These are phyloP conservation scores for Karalla daura DNA, from an alignment of 2,797 vertebrate genomes.

Conservation along the genomic window DNA sequence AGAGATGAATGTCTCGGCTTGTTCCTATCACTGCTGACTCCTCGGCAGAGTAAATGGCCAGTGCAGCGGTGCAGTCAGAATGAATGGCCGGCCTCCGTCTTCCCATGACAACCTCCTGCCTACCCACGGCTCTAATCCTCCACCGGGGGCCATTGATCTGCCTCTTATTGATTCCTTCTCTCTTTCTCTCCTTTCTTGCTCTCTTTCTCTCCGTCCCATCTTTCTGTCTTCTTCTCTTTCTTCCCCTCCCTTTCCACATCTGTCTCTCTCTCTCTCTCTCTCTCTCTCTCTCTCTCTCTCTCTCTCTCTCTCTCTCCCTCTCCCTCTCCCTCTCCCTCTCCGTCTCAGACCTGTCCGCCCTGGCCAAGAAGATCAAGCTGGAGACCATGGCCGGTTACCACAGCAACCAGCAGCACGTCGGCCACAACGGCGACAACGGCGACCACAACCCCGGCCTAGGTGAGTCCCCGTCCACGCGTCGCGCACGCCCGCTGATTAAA, in stretches of 20 bases:
- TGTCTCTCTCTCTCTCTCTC: conserved; percentile 66
- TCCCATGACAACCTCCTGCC: conserved; percentile 79
- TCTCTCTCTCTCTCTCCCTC: conserved; percentile 49
- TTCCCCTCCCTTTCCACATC: conserved; percentile 57
- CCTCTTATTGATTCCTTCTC: conserved; percentile 74
- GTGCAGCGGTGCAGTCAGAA: conserved; percentile 77
- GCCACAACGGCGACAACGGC: conserved; percentile 93
- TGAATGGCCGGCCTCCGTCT: conserved; percentile 79
- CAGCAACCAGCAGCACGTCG: conserved; percentile 91
- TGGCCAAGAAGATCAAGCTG: conserved; percentile 99
- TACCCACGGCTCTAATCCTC: conserved; percentile 79
- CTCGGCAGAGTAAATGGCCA: conserved; percentile 74
- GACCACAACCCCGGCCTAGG: conserved; percentile 94
- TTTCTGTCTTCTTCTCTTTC: conserved; percentile 55
- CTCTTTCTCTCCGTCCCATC: conserved; percentile 49
- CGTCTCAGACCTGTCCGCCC: conserved; percentile 76
- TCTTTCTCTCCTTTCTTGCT: conserved; percentile 40
- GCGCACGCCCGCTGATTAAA: conserved; percentile 52
- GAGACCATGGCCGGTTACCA: conserved; percentile 97
- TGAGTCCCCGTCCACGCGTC: conserved; percentile 73
- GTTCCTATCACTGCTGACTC: conserved; percentile 81
- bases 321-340: conserved; percentile 26
- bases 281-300: conserved; percentile 45
- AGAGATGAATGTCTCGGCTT: conserved; percentile 80
- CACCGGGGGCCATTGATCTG: conserved; percentile 78